Percentiles rank a stretch among this genome's conserved stretches.
Evolutionary conservation across 1,140 invertebrate genomes (phyloP).

Genomic region (Plutomurus gul): DNA sequence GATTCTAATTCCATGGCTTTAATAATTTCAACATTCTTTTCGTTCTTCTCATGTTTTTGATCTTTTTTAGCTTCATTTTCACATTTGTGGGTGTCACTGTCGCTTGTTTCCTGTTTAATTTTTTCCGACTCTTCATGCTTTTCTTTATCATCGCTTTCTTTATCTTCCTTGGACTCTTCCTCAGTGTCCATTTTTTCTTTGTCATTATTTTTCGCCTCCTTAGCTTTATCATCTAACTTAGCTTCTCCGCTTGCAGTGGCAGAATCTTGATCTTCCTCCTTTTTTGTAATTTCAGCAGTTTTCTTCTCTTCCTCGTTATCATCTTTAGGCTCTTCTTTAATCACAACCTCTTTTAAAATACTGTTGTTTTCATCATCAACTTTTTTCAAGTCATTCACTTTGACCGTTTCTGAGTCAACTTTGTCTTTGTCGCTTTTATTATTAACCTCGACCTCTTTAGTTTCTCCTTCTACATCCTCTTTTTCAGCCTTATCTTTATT

Average conservation of each 20-base stretch:
- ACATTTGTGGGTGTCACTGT: too few species aligned
- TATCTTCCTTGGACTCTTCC: conserved; percentile 52
- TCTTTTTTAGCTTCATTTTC: not conserved
- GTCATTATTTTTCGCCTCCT: not conserved
- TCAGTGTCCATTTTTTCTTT: conserved; percentile 42
- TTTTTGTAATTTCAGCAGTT: not conserved
- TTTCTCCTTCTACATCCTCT: conserved; percentile 45
- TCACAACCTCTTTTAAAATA: not conserved
- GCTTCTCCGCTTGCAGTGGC: too few species aligned
- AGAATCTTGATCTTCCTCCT: conserved; percentile 35
- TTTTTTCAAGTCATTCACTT: not conserved
- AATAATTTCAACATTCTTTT: not conserved
- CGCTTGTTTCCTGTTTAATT: not conserved
- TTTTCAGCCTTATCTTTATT: conserved; percentile 15
- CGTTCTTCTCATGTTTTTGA: not conserved
- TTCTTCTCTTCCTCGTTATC: conserved; percentile 39
- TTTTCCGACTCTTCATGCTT: not conserved
- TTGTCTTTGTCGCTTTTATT: conserved; percentile 43
- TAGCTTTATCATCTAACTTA: not conserved
- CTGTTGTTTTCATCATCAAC: not conserved
- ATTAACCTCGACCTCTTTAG: conserved; percentile 54
- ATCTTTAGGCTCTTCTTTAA: conserved; percentile 15
- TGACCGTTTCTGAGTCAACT: not conserved
- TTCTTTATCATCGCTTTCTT: not conserved
- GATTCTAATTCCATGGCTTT: conserved; percentile 32